Base-by-base conservation (phyloP, 2,888 invertebrate species). In the Keiferia lycopersicella region DNA sequence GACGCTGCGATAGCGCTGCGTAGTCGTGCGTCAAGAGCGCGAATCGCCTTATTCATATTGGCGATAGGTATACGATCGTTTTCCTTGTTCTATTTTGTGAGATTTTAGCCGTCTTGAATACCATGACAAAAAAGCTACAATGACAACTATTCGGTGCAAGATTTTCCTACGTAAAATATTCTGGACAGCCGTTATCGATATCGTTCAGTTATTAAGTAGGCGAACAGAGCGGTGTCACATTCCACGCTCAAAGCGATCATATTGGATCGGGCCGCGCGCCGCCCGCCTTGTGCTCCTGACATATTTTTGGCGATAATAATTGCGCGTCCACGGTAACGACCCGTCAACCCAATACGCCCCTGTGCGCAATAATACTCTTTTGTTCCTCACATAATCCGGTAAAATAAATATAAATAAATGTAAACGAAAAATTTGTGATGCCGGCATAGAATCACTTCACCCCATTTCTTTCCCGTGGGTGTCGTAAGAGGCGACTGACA, bases 271-370 rank as follows among this genome's bases (percentile, higher is more conserved):
- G 30, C 56, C 56, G 30, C 30, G 56, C 30, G 34, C 22, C 22
- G 53, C 64, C 22, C 22, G 53, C 64, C 60, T 51, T 41, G 53
- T 64, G 64, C 51, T 53, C 22, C 48, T 64, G 64, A 64, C 64
- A 60, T 53, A 51, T 60, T 64, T 60, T 60, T 26, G 60, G 41
- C 38, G 26, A 64, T 60, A 64, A 64, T 60, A 64, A 64, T 59
- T 64, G 51, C 60, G 26, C 39, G n/a, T 59, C 53, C 20, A 14
- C 62, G 41, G 38, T 18, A 56, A 53, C 62, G 60, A 56, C n/a
- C 34, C 34, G 34, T 56, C 51, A 56, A 16, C 18, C 11, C 22
- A 51, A 51, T 51, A 51, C 22, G 8, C 10, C 18, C 11, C 51
- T 53, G 51, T 22, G n/a, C 6, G 10, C 30, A 56, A 56, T n/a